Evolutionary conservation across 2,113 vertebrate genomes (phyloP), one percentile per base, ranked within the genome.

Genomic region (Crotophaga sulcirostris): DNA sequence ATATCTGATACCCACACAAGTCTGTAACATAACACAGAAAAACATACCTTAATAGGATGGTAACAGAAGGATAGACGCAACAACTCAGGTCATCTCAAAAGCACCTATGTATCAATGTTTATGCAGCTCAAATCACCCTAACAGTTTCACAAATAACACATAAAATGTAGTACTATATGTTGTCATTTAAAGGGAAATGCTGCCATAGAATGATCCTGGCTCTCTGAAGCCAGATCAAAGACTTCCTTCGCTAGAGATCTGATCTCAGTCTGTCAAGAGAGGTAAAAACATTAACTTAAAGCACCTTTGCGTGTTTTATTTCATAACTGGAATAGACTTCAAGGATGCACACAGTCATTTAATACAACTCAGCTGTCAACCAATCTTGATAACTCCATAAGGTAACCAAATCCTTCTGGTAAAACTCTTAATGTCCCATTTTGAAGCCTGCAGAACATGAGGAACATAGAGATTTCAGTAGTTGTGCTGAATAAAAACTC

Each of bases 161-260:
- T 72, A 89, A 93, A 89, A 93, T 58, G 6, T 54, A 54, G n/a
- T 54, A 69, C 17, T 62, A 14, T 69, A 16, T 20, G 55, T 62
- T 88, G 62, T 88, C 45, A 69, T 88, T 90, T 95, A 62, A 92
- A 88, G 29, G 6, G 45, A 94, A 80, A 84, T 44, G 24, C 70
- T 89, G 33, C 15, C 66, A 91, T 78, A 47, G 45, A 95, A 90
- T 87, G 82, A 87, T 85, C 49, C 55, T 62, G 36, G 5, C 29
- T 89, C 52, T 93, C 81, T 87, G 91, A 89, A 87, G 45, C 40
- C 47, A 80, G 84, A 93, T 95, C 70, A 94, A 96, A 96, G 70
- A 85, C 29, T 82, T 86, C 20, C 13, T 93, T 92, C 1, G 0
- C 59, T 80, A 73, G 33, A 94, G 75, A 88, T 85, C 58, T 93